Conservation (phyloP, 64 coral and sea anemone species). For the Montipora efflorescens region DNA sequence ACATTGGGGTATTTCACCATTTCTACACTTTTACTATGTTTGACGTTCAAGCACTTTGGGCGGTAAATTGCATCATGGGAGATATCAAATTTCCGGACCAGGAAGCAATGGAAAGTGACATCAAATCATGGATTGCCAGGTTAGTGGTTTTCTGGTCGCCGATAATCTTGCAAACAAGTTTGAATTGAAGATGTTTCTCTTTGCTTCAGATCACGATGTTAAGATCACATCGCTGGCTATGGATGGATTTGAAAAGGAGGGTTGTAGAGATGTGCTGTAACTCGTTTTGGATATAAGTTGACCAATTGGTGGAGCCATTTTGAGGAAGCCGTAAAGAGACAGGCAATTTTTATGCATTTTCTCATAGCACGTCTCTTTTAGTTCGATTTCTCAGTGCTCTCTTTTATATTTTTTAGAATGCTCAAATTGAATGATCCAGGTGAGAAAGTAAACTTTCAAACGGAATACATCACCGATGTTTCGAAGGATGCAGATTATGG, state of each 20-base stretch:
- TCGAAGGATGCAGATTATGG: constrained; percentile 14
- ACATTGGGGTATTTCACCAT: constrained; percentile 41
- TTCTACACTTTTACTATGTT: constrained; percentile 63
- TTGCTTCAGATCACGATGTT: too few species aligned
- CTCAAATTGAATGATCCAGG: neutral
- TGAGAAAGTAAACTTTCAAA: neutral
- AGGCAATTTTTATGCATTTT: too few species aligned
- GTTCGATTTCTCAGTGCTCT: neutral
- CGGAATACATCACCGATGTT: neutral
- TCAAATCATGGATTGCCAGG: constrained; percentile 44
- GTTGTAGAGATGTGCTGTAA: too few species aligned
- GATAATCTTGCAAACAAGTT: too few species aligned
- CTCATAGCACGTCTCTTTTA: neutral
- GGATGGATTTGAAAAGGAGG: too few species aligned
- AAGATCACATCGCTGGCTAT: too few species aligned
- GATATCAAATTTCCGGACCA: constrained; percentile 43
- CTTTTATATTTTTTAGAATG: neutral
- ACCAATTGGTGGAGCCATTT: too few species aligned
- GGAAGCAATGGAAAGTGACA: constrained; percentile 24
- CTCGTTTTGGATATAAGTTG: too few species aligned
- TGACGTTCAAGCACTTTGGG: constrained; percentile 63
- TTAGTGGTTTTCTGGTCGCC: neutral
- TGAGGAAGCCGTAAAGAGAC: too few species aligned
- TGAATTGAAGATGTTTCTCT: too few species aligned
- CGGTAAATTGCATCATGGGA: constrained; percentile 37